A percentile compares a stretch with the other conserved stretches of the same genome.
Conservation (phyloP, 2,797 vertebrate species). For the Halcyon badia region DNA sequence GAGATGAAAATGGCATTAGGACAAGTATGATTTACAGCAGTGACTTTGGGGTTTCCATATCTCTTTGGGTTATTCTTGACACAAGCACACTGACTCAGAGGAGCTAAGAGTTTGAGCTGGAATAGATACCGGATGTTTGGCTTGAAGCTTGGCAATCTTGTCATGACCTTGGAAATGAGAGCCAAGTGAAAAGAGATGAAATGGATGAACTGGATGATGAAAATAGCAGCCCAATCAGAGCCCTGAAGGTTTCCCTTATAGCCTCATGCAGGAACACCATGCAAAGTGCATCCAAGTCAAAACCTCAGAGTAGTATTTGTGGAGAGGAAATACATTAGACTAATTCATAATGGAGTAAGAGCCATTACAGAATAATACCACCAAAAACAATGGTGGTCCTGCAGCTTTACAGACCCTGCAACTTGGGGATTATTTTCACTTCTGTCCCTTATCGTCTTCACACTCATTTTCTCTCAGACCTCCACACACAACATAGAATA, state of each 20-base stretch:
- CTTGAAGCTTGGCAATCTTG: background rate
- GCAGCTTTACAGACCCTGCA: background rate
- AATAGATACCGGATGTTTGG: background rate
- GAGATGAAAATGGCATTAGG: constrained; percentile 19
- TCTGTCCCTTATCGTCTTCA: background rate
- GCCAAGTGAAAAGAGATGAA: background rate
- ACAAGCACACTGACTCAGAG: background rate
- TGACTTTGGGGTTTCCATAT: background rate
- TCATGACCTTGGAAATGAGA: background rate
- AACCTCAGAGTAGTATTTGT: background rate
- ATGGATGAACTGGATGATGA: background rate
- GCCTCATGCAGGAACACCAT: accelerated
- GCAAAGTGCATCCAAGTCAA: background rate
- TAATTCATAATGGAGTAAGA: background rate
- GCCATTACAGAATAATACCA: background rate
- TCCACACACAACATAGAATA: background rate
- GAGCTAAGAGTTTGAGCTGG: background rate
- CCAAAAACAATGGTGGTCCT: background rate
- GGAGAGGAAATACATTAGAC: background rate
- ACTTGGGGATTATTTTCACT: background rate
- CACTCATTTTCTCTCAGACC: accelerated
- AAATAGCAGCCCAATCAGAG: background rate
- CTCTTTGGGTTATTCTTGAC: constrained; percentile 25
- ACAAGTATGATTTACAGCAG: background rate
- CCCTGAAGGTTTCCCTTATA: background rate